Conservation (phyloP, 92 coral and sea anemone genomes). For the Palythoa grandiflora region DNA sequence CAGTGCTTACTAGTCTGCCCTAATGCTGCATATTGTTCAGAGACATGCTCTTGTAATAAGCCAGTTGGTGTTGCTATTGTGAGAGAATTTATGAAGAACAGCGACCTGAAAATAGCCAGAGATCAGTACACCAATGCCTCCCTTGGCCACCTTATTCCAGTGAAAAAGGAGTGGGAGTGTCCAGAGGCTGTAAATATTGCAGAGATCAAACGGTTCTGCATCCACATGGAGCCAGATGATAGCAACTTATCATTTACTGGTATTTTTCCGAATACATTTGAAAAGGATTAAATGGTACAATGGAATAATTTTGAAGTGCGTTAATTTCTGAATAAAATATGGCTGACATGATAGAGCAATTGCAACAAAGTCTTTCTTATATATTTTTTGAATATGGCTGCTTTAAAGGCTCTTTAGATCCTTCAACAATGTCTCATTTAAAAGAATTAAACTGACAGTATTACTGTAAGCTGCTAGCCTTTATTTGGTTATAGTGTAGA, state of each 20-base stretch:
- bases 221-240: slow-evolving; percentile 13
- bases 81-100: slow-evolving; percentile 14
- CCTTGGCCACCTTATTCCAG: slow-evolving; percentile 9
- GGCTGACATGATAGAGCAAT: not conserved
- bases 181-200: slow-evolving; percentile 9
- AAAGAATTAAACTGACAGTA: not conserved
- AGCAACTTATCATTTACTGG: not conserved
- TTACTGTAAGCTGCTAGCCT: too few species aligned
- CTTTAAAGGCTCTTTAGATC: slow-evolving; percentile 4
- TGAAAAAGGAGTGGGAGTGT: slow-evolving; percentile 13
- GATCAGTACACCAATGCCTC: slow-evolving; percentile 16
- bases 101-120: not conserved
- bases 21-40: slow-evolving; percentile 2
- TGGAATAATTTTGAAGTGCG: not conserved
- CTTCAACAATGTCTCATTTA: not conserved
- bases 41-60: slow-evolving; percentile 1
- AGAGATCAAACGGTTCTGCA: slow-evolving; percentile 4
- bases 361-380: not conserved
- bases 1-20: slow-evolving; percentile 20
- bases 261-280: not conserved
- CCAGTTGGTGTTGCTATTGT: slow-evolving; percentile 15
- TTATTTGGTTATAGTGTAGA: too few species aligned
- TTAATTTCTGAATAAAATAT: not conserved
- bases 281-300: not conserved
- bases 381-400: not conserved